These are phyloP conservation scores for Cepphus grylle DNA, from an alignment of 2,113 vertebrate genomes.

Conservation along the genomic window DNA sequence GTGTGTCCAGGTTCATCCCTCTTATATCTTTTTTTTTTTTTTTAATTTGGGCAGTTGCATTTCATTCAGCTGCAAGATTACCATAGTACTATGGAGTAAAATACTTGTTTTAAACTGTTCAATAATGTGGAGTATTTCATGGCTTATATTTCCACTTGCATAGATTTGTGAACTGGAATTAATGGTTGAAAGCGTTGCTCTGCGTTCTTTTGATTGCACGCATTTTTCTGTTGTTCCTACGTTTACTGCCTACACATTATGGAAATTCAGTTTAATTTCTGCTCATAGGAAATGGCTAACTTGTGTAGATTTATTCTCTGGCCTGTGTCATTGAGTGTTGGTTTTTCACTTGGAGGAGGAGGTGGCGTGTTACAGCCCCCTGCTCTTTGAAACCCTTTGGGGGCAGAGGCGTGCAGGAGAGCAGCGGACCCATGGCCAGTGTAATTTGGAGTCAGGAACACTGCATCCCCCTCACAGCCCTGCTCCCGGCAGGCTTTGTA, in stretches of 20 bases:
- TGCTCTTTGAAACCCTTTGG: not conserved
- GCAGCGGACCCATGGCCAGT: not conserved
- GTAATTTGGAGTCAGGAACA: not conserved
- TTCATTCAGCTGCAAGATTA: not conserved
- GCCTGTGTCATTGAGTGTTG: not conserved
- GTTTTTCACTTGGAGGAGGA: not conserved
- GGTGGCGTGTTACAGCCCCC: not conserved
- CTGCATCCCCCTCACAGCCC: not conserved
- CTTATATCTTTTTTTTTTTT: not conserved
- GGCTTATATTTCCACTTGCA: not conserved
- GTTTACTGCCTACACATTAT: not conserved
- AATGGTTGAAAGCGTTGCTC: not conserved
- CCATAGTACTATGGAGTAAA: not conserved
- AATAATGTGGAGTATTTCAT: not conserved
- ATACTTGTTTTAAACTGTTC: not conserved
- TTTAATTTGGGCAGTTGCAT: not conserved
- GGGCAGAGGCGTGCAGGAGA: accelerated
- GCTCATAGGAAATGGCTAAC: not conserved
- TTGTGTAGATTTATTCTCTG: not conserved
- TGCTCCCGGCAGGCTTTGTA: not conserved
- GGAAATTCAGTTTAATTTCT: not conserved
- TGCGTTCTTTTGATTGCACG: not conserved
- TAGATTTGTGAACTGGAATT: conserved; percentile 26
- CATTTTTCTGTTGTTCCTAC: not conserved
- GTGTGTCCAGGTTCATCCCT: not conserved